Base-by-base conservation (phyloP, 2,888 invertebrate species). In the Watsonalla cultraria region DNA sequence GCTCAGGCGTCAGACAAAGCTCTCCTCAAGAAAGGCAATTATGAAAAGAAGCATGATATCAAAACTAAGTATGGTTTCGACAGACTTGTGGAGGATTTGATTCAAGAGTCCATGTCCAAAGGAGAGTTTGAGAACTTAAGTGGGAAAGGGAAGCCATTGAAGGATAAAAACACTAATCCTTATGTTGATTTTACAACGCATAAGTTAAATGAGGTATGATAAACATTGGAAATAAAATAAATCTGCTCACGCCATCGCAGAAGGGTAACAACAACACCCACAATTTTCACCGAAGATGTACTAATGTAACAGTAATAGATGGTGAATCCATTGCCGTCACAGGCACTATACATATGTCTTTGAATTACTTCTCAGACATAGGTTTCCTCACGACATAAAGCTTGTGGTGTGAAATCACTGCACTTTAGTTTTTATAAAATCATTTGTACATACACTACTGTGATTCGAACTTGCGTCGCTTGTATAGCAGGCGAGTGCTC, bases 111-210 rank as follows among this genome's bases (percentile, higher is more conserved):
- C 0, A 97, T 98, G 93, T 94, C 94, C 0, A 95, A 94, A 79
- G 98, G 98, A 0, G 96, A 98, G 72, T 98, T 98, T 82, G 94
- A 94, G 64, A 96, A 98, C 81, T 85, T 98, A 5, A 91, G 93
- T 35, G 97, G 97, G 0, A 92, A 91, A 62, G 98, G 98, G 9
- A 97, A 97, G 78, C 97, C 97, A 0, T 84, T 98, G 54, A 89
- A 92, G 48, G 84, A 92, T 51, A 92, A 94, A 60, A 93, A 93
- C 60, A 91, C 91, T 66, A 97, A 96, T 89, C 97, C 97, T 0
- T 96, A 96, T 81, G 94, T 97, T 7, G 98, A 98, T 84, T 95
- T 95, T 74, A 95, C 95, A 0, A 97, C 97, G 0, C 96, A 97
- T 76, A 96, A 96, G 82, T 77, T 96, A 53, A 96, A 96, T 88